Evolutionary conservation across 2,888 invertebrate genomes (phyloP), one percentile per base, ranked within the genome.

Genomic region (Drosophila quinaria): DNA sequence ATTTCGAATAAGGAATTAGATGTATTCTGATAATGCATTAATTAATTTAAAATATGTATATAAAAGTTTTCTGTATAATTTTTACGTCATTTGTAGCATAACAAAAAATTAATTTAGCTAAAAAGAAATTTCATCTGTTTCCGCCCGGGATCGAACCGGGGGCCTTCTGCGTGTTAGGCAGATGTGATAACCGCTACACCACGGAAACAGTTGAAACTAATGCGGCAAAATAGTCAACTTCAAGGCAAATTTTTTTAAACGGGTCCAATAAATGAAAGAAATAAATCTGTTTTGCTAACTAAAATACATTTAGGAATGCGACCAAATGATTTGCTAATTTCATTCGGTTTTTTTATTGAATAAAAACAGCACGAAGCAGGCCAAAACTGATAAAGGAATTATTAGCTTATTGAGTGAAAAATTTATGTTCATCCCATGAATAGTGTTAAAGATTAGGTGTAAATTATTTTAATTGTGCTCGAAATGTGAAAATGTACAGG

Each of bases 121-220:
- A 62, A 82, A 68, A 67, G 25, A 1, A 4, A 2, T 0, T 1
- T 3, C 6, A 37, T 22, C 60, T 83, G 83, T 83, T 83, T 83
- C 83, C 83, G 93, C 92, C 92, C 92, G 93, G 93, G 93, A 92
- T 93, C 93, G 93, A 93, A 93, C 93, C 93, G 93, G 93, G 92
- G 93, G 92, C 93, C 93, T 93, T 93, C 92, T 92, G 93, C 93
- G 93, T 93, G 93, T 93, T 92, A 93, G 93, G 93, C 93, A 92
- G 92, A 93, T 92, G 93, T 93, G 93, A 93, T 93, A 93, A 93
- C 91, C 93, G 87, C 91, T 93, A 92, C 92, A 93, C 93, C 90
- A 92, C 92, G 89, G 91, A 92, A 92, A 91, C 92, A 81, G 75
- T 47, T 78, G 74, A 22, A 51, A 29, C 1, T 3, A 1, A 0